These are phyloP conservation scores for Didymodactylos carnosus DNA, from an alignment of 2,888 invertebrate species.

Conservation along the genomic window DNA sequence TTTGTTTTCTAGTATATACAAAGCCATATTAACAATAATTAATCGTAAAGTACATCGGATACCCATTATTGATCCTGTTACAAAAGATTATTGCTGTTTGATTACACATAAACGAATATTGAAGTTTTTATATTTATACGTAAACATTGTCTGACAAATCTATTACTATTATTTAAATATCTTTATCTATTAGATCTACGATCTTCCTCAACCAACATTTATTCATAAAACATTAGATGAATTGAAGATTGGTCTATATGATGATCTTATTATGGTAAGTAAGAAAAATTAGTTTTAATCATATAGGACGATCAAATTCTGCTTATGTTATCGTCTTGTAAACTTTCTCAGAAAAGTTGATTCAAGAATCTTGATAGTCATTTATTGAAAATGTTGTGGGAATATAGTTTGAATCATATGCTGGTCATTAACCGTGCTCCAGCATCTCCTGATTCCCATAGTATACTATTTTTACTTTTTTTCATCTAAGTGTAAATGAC, in stretches of 20 bases:
- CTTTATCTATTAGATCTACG: constrained; percentile 23
- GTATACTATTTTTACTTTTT: too few species aligned
- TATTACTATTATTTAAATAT: not conserved
- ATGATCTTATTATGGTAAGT: constrained; percentile 18
- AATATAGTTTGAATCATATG: too few species aligned
- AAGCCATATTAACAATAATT: constrained; percentile 75
- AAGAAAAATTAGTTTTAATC: too few species aligned
- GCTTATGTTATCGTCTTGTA: too few species aligned
- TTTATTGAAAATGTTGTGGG: too few species aligned
- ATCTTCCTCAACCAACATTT: constrained; percentile 32
- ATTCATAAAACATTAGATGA: constrained; percentile 31
- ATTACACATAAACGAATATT: constrained; percentile 93
- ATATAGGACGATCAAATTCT: too few species aligned
- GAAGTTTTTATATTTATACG: constrained; percentile 88
- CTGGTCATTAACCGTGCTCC: too few species aligned
- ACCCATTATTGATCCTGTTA: constrained; percentile 80
- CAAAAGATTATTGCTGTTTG: constrained; percentile 89
- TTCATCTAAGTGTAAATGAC: too few species aligned
- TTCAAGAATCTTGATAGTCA: too few species aligned
- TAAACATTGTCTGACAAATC: constrained; percentile 42
- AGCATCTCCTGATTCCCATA: too few species aligned
- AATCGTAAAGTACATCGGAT: constrained; percentile 83
- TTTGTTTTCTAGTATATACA: constrained; percentile 48
- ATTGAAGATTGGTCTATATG: constrained; percentile 34
- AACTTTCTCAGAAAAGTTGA: too few species aligned